These are phyloP conservation scores for Phylloscopus trochilus DNA, from an alignment of 2,113 vertebrate species.

Conservation along the genomic window DNA sequence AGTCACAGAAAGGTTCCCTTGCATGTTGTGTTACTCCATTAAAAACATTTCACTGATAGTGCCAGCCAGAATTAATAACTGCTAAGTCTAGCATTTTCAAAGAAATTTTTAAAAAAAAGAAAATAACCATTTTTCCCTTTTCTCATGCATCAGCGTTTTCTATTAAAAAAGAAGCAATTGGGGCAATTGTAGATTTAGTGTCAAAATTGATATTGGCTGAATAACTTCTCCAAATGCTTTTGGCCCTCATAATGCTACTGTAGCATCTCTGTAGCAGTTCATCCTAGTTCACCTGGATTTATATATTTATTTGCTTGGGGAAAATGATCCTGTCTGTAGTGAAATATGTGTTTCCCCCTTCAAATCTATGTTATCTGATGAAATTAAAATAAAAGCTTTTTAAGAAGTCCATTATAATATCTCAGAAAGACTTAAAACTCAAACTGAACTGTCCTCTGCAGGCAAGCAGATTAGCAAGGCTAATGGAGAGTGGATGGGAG, in stretches of 20 bases:
- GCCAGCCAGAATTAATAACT: neutral
- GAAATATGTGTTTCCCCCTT: conserved; percentile 25
- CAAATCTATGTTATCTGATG: conserved; percentile 3
- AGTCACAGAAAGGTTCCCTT: neutral
- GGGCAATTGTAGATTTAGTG: neutral
- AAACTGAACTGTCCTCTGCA: neutral
- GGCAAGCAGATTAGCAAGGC: conserved; percentile 1
- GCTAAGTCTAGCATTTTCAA: neutral
- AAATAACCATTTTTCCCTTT: neutral
- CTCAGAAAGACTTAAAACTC: conserved; percentile 7
- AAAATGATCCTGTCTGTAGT: neutral
- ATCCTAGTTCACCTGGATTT: conserved; percentile 23
- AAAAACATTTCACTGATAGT: neutral
- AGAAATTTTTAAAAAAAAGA: neutral
- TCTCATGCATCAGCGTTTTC: conserved; percentile 2
- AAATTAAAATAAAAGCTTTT: conserved; percentile 40
- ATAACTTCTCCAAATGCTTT: conserved; percentile 13
- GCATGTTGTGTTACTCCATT: neutral
- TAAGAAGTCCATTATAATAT: conserved; percentile 4
- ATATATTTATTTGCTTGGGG: neutral
- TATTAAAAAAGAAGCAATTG: neutral
- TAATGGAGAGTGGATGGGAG: neutral
- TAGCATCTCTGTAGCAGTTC: neutral
- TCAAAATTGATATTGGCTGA: conserved; percentile 19
- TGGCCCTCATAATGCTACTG: neutral